These are phyloP conservation scores for Leucoraja ocellata DNA, from an alignment of 2,797 vertebrate genomes.

Conservation along the genomic window DNA sequence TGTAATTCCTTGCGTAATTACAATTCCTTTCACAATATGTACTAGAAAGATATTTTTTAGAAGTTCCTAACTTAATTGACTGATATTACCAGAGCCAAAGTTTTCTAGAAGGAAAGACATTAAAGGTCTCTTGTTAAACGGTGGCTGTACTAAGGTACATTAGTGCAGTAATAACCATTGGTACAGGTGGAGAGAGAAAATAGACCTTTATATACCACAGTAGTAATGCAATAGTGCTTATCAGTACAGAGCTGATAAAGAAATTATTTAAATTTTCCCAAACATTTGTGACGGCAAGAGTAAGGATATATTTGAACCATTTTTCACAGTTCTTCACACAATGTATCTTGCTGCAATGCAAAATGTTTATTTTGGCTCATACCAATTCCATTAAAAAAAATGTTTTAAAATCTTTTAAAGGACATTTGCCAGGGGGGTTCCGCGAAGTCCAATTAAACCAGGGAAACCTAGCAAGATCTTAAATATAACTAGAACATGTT, in stretches of 20 bases:
- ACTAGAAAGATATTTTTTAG: neutral
- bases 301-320: neutral
- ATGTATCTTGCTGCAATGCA: neutral
- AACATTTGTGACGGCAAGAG: neutral
- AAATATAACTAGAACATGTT: neutral
- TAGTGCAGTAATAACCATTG: neutral
- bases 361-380: neutral
- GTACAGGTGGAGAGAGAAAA: neutral
- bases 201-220: neutral
- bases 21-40: constrained; percentile 7
- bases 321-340: neutral
- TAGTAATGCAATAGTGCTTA: neutral
- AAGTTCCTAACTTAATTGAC: neutral
- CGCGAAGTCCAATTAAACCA: neutral
- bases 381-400: neutral
- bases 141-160: neutral
- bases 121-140: neutral
- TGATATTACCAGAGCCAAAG: neutral
- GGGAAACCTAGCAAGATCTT: neutral
- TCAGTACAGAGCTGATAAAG: neutral
- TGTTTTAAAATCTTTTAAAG: neutral
- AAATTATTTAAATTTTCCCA: neutral
- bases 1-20: constrained; percentile 18
- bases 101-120: neutral
- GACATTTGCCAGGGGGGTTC: neutral